Percentiles rank a stretch among this genome's conserved stretches.
Evolutionary conservation across 2,797 vertebrate genomes (phyloP).

Genomic region (Carduelis carduelis): DNA sequence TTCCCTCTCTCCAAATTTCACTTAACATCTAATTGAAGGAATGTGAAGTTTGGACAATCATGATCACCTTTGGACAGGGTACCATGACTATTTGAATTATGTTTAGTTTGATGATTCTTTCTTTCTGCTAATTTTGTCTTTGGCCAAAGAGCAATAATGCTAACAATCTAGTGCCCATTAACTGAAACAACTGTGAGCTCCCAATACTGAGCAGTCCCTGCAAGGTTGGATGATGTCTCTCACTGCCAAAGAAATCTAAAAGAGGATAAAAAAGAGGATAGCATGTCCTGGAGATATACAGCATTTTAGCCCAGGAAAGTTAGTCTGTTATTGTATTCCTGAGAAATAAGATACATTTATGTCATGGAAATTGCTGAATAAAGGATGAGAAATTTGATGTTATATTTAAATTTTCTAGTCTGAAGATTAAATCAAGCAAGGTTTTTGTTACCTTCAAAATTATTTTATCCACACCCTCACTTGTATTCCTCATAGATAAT

Average conservation of each 20-base stretch:
- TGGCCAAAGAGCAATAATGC: background rate
- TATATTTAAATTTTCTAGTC: background rate
- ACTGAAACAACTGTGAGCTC: background rate
- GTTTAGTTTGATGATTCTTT: background rate
- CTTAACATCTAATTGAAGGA: background rate
- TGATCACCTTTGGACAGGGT: accelerated
- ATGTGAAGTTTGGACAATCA: background rate
- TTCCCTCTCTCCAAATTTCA: background rate
- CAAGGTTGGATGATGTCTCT: background rate
- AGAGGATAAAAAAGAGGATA: background rate
- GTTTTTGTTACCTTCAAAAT: background rate
- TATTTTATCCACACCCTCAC: background rate
- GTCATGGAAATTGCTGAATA: background rate
- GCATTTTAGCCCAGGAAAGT: background rate
- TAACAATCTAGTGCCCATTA: background rate
- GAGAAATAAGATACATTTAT: background rate
- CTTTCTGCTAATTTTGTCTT: background rate
- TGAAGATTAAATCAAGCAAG: background rate
- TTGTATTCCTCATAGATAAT: background rate
- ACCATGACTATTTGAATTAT: background rate
- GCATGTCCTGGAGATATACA: background rate
- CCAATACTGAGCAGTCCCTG: background rate
- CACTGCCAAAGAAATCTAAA: background rate
- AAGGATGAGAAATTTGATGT: background rate
- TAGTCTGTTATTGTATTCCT: background rate